Evolutionary conservation across 2,888 invertebrate genomes (phyloP).

Genomic region (Charanyca ferruginea): DNA sequence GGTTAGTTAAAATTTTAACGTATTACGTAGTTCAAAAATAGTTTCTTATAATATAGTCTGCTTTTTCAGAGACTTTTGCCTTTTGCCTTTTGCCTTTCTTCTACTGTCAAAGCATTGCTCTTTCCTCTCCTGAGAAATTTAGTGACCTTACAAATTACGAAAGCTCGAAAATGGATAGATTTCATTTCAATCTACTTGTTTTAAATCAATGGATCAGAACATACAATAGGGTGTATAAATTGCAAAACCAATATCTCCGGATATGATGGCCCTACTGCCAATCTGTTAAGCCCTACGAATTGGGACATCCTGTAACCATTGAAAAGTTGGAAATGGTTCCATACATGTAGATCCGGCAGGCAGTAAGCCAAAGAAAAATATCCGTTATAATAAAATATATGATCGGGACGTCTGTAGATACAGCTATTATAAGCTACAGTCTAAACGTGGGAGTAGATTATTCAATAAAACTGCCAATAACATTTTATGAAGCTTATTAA

Average conservation of each 20-base stretch:
- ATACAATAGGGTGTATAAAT: neutral
- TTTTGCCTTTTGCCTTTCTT: too few species aligned
- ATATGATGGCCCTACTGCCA: slow-evolving; percentile 9
- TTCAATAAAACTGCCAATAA: slow-evolving; percentile 38
- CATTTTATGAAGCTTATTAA: slow-evolving; percentile 19
- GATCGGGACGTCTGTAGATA: neutral
- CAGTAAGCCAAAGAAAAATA: slow-evolving; percentile 5
- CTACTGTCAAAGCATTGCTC: too few species aligned
- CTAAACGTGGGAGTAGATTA: slow-evolving; percentile 25
- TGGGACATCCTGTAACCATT: slow-evolving; percentile 43
- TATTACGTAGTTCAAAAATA: neutral
- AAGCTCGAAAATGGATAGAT: too few species aligned
- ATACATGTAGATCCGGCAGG: slow-evolving; percentile 40
- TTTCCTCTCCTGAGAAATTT: too few species aligned
- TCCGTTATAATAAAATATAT: slow-evolving; percentile 16
- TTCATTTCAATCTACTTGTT: neutral
- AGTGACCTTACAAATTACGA: too few species aligned
- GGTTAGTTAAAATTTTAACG: slow-evolving; percentile 2
- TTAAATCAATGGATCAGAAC: neutral
- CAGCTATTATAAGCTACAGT: slow-evolving; percentile 11
- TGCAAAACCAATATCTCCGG: slow-evolving; percentile 10
- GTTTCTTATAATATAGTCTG: neutral
- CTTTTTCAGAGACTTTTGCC: neutral
- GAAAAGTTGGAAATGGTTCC: slow-evolving; percentile 27
- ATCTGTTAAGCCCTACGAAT: slow-evolving; percentile 44